phyloP scores from a whole-genome alignment of 1,140 invertebrate genomes.

The Chymomyza costata region DNA sequence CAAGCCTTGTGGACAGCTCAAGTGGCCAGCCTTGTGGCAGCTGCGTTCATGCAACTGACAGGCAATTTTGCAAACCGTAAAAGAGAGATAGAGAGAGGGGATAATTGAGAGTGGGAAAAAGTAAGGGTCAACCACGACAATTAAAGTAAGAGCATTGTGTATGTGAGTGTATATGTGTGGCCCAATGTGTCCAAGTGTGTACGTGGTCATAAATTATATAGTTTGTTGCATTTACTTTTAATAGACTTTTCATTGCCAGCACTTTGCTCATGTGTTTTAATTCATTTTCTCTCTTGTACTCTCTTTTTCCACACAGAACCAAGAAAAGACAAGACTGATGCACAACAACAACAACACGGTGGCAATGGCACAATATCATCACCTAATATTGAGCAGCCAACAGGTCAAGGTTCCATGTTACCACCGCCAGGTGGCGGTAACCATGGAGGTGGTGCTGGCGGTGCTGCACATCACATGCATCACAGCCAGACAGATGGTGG shows the following conservation, averaged over 20 bases:
- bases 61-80: constrained; percentile 44
- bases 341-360: constrained; percentile 78
- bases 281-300: constrained; percentile 28
- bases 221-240: constrained; percentile 27
- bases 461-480: constrained; percentile 17
- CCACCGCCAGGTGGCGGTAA: constrained; percentile 74
- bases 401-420: constrained; percentile 75
- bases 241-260: constrained; percentile 17
- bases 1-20: constrained; percentile 56
- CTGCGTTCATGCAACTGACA: constrained; percentile 24
- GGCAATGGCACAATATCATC: constrained; percentile 79
- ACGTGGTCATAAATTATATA: constrained; percentile 49
- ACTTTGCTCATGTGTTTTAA: constrained; percentile 16
- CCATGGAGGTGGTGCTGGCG: constrained; percentile 42
- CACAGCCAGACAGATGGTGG: constrained; percentile 58
- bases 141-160: constrained; percentile 69
- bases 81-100: no score
- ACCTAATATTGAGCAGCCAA: constrained; percentile 78
- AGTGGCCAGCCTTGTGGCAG: constrained; percentile 44
- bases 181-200: background rate
- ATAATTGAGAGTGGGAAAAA: no score
- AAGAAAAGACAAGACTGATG: constrained; percentile 93
- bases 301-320: constrained; percentile 81
- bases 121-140: constrained; percentile 43
- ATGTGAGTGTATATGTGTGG: constrained; percentile 6